A percentile compares a stretch with the other conserved stretches of the same genome.
Conservation (phyloP, 2,113 vertebrate species). For the Tinamus guttatus region DNA sequence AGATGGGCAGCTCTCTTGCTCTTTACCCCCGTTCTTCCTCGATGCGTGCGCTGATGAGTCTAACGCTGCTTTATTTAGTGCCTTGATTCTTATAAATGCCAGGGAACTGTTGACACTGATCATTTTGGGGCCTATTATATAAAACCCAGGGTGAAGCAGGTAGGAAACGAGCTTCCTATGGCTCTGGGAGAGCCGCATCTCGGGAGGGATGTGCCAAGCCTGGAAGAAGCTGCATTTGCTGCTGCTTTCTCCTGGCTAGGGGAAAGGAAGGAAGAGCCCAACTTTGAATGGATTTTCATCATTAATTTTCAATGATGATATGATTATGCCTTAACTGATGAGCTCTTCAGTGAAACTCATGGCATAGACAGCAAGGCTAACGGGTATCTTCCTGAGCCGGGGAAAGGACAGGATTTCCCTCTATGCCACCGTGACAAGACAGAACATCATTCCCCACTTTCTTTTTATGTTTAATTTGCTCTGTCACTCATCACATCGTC, state of each 20-base stretch:
- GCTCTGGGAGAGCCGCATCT: neutral
- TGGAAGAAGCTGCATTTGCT: conserved; percentile 51
- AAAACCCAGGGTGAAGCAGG: conserved; percentile 25
- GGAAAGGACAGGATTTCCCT: conserved; percentile 42
- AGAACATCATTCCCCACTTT: neutral
- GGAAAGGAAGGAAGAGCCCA: conserved; percentile 42
- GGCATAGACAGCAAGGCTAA: conserved; percentile 39
- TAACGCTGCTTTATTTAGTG: conserved; percentile 38
- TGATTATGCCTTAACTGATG: conserved; percentile 58
- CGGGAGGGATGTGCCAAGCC: conserved; percentile 45
- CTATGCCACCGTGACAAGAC: conserved; percentile 4
- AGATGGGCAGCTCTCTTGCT: neutral
- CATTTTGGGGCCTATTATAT: conserved; percentile 55
- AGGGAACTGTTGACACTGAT: conserved; percentile 52
- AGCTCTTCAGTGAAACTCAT: conserved; percentile 55
- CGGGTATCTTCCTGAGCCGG: conserved; percentile 47
- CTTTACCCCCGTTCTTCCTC: conserved; percentile 10
- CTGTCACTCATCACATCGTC: neutral
- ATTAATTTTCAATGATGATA: conserved; percentile 56
- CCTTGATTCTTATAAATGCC: conserved; percentile 47
- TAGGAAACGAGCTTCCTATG: conserved; percentile 7
- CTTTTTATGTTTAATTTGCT: neutral
- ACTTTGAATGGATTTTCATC: neutral
- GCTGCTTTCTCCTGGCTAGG: conserved; percentile 38
- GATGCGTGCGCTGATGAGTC: conserved; percentile 46